Conservation (phyloP, 2,888 invertebrate genomes). For the Drosophila lutescens region DNA sequence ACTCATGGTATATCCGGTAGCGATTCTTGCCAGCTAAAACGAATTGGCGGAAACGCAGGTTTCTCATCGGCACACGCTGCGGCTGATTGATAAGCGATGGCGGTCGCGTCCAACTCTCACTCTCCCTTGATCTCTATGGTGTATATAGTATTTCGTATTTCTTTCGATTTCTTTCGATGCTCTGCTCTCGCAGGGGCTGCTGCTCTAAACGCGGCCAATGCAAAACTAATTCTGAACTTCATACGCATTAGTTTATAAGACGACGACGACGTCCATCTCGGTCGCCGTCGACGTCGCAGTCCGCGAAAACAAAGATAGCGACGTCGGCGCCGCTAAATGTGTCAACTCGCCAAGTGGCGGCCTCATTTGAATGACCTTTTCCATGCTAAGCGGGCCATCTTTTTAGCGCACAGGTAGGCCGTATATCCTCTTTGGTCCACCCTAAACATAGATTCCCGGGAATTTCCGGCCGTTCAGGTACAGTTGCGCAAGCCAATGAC, state of each 20-base stretch:
- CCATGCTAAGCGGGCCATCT: not conserved
- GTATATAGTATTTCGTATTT: not conserved
- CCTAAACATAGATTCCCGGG: not conserved
- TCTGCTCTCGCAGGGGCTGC: slow-evolving; percentile 40
- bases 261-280: not conserved
- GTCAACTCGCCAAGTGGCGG: slow-evolving; percentile 37
- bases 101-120: not conserved
- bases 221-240: slow-evolving; percentile 79
- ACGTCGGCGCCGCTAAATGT: slow-evolving; percentile 33
- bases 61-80: slow-evolving; percentile 85
- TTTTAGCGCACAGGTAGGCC: slow-evolving; percentile 3
- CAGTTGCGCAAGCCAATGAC: slow-evolving; percentile 38
- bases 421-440: not conserved
- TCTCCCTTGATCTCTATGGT: not conserved
- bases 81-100: slow-evolving; percentile 25
- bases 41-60: slow-evolving; percentile 87
- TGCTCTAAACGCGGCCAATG: slow-evolving; percentile 77
- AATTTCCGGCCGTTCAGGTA: slow-evolving; percentile 34
- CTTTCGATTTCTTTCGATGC: not conserved
- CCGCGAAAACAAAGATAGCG: slow-evolving; percentile 44
- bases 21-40: slow-evolving; percentile 88
- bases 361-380: slow-evolving; percentile 37
- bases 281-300: slow-evolving; percentile 10
- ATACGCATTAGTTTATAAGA: slow-evolving; percentile 79
- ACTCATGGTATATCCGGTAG: slow-evolving; percentile 86